phyloP scores from a whole-genome alignment of 2,113 vertebrate species.

The Pelecanus crispus region DNA sequence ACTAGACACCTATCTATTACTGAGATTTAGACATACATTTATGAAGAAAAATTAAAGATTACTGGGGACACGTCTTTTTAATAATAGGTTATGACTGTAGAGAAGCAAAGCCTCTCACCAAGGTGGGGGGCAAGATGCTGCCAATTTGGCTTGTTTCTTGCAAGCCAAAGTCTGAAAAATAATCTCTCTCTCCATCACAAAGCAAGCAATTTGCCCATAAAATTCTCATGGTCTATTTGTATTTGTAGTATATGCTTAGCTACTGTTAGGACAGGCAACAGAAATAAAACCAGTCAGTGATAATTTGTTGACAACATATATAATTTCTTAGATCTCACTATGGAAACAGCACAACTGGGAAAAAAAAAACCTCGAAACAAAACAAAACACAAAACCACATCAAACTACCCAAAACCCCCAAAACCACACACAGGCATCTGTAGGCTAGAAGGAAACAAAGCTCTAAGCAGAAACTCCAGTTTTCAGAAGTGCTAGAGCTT shows the following conservation, averaged over 20 bases:
- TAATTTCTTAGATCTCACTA: neutral
- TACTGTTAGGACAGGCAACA: neutral
- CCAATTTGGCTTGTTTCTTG: neutral
- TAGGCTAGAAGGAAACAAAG: neutral
- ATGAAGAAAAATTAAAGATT: neutral
- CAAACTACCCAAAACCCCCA: fast-evolving
- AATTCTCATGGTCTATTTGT: neutral
- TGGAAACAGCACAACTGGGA: neutral
- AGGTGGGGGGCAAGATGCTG: neutral
- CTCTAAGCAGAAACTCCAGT: neutral
- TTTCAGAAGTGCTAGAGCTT: neutral
- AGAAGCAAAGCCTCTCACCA: neutral
- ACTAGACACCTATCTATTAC: neutral
- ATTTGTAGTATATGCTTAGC: neutral
- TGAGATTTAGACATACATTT: neutral
- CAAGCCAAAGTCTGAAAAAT: neutral
- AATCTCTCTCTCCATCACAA: neutral
- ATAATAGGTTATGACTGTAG: neutral
- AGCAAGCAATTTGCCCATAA: neutral
- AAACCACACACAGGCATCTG: neutral
- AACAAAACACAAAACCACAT: neutral
- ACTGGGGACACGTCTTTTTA: neutral
- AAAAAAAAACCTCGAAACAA: neutral
- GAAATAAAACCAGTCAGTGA: neutral
- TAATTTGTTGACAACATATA: neutral